Evolutionary conservation across 92 coral and sea anemone genomes (phyloP), one percentile per base, ranked within the genome.

Genomic region (Chrysogorgia sp.): DNA sequence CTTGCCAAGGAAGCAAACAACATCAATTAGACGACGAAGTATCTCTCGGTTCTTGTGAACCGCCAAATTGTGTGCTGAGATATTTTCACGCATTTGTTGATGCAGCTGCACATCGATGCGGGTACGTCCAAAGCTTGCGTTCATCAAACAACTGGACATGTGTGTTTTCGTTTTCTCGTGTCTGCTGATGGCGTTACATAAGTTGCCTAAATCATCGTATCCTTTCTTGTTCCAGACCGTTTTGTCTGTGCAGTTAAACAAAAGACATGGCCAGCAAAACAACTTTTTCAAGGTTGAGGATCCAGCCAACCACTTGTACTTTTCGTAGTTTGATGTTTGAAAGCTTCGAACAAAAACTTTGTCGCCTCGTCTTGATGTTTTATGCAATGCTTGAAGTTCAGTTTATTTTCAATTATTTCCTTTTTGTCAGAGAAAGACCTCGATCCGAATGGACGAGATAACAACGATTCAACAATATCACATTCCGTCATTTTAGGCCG

Each of bases 261-360:
- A 56, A 56, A 56, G 62, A 56, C 3, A 56, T 22, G 62, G 62
- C 62, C 24, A 56, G 62, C 62, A 56, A 13, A 56, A 56, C 26
- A 56, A 20, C 24, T 56, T 56, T 20, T 15, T 56, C 62, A 56
- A 56, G 1, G 20, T 56, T 12, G 62, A 12, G 24, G 62, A 56
- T 10, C 62, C 62, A 56, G 62, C 62, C 19, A 56, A 31, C 62
- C 62, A 56, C 23, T 2, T 56, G 24, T 1, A 12, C 20, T 56
- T 20, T 15, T 12, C 19, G 24, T 12, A 56, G 23, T 0, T 56
- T 20, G 62, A 56, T 20, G 10, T 45, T n/a, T n/a, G n/a, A n/a
- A 19, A 56, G 1, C 20, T 56, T 56, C 24, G 20, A 20, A 56
- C 25, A 48, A 48, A 48, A 22, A 48, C 56, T 48, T 48, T 48